phyloP scores from a whole-genome alignment of 2,113 vertebrate species.

The Ellobius talpinus region DNA sequence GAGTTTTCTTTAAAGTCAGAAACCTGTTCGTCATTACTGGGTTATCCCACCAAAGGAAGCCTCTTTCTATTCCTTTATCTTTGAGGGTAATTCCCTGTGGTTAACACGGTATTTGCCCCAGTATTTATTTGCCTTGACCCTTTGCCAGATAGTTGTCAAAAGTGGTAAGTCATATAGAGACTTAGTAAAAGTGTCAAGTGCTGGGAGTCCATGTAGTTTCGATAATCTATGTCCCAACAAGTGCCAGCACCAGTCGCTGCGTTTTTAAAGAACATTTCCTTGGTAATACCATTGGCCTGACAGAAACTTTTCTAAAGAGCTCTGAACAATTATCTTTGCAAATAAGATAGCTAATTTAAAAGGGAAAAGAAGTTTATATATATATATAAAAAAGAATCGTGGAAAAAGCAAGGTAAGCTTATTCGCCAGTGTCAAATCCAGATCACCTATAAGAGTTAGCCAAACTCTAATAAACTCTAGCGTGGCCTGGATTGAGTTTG shows the following conservation, averaged over 20 bases:
- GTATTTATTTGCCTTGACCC: constrained; percentile 64
- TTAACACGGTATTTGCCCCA: not conserved
- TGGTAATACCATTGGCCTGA: not conserved
- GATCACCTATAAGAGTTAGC: not conserved
- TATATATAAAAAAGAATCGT: not conserved
- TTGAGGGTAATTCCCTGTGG: not conserved
- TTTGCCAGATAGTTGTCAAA: constrained; percentile 41
- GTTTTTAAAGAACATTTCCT: constrained; percentile 2
- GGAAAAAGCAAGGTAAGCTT: not conserved
- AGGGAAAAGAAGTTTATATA: not conserved
- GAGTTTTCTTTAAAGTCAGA: not conserved
- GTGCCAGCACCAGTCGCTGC: not conserved
- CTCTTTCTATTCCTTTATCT: constrained; percentile 34
- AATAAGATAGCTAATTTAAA: not conserved
- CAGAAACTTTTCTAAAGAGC: constrained; percentile 46
- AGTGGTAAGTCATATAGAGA: constrained; percentile 46
- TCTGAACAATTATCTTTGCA: not conserved
- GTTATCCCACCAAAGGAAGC: not conserved
- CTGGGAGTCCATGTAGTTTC: not conserved
- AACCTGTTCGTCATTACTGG: not conserved
- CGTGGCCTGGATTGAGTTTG: constrained; percentile 60
- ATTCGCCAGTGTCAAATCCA: constrained; percentile 30
- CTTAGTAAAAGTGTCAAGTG: constrained; percentile 54
- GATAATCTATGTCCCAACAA: not conserved
- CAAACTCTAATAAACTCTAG: constrained; percentile 48